Evolutionary conservation across 2,888 invertebrate species (phyloP), one percentile per base, ranked within the genome.

Genomic region (Eupsilia transversa): DNA sequence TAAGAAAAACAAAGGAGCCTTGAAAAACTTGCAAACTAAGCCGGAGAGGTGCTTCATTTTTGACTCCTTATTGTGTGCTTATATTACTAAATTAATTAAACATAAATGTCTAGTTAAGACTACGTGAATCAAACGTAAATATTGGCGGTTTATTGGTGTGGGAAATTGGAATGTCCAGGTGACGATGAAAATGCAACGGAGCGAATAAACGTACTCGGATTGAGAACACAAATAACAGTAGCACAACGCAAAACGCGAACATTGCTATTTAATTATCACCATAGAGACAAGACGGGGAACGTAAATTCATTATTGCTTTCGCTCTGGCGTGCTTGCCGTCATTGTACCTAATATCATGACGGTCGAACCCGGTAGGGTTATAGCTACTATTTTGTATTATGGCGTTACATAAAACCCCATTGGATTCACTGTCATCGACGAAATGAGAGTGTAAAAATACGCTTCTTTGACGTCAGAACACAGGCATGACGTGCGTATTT

Each of bases 221-320:
- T 43, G 35, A 69, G 60, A 81, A 67, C 52, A 81, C 41, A 78
- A 74, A 68, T 68, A 81, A 57, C 63, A 33, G 23, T 30, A 71
- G 64, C 68, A 74, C 38, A 68, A 56, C 41, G 52, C 56, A 69
- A 73, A 80, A 80, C 64, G 63, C 77, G 63, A 80, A 73, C 67
- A 80, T 33, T 64, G 59, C 54, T 56, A 64, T 80, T 72, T 83
- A 77, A 83, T 83, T 66, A 76, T 73, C 60, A 81, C 71, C 78
- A 68, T 71, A 81, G 69, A 72, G 60, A 74, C 67, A 60, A 63
- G 43, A 73, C 64, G 66, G 59, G 64, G 17, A 60, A 77, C 68
- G 73, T 78, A 80, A 81, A 81, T 73, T 57, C 69, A 77, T 77
- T 77, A 81, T 77, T 81, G 74, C 77, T 64, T 63, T 70, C 63